Base-by-base conservation (phyloP, 1,140 invertebrate genomes). In the Eufriesea mexicana region DNA sequence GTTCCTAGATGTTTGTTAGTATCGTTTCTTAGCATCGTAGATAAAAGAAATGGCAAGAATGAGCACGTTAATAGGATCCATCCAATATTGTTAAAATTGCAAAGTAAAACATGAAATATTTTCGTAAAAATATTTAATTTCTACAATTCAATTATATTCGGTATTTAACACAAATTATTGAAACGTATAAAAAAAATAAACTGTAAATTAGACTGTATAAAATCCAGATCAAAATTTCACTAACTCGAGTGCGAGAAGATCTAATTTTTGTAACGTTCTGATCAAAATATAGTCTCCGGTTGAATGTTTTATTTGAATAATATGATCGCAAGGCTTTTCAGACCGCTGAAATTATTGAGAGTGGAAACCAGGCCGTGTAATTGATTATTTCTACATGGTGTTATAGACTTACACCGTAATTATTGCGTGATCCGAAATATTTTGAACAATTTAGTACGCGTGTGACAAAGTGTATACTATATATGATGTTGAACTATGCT, bases 1-100 rank as follows among this genome's bases (percentile, higher is more conserved):
- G 72, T 86, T 86, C 84, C 84, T 82, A 86, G 47, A 51, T 75
- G 84, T 76, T 61, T 51, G 55, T 57, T 61, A 54, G 45, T 28
- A 45, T n/a, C 35, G 35, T 35, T 35, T 20, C 47, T 70, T 70
- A 78, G 20, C 55, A n/a, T 28, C 23, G 20, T 25, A 51, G 10
- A 14, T 20, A 9, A 45, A 55, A 42, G 7, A 16, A n/a, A 23
- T 0, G 12, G 42, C 23, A 10, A 49, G 20, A 35, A 16, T 5
- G 18, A 61, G 47, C 77, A 23, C 10, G 35, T 61, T 61, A 71
- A 49, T 12, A 28, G 45, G 10, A 62, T n/a, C 25, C 18, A 8
- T 20, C 51, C 18, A 23, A 35, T 35, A 20, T 10, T 12, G 45
- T 59, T 23, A 45, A 61, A 75, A 2, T 25, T 23, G n/a, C 6